A percentile compares a stretch with the other conserved stretches of the same genome.
These are phyloP conservation scores for Drosophila asahinai DNA, from an alignment of 1,140 invertebrate genomes.

Conservation along the genomic window DNA sequence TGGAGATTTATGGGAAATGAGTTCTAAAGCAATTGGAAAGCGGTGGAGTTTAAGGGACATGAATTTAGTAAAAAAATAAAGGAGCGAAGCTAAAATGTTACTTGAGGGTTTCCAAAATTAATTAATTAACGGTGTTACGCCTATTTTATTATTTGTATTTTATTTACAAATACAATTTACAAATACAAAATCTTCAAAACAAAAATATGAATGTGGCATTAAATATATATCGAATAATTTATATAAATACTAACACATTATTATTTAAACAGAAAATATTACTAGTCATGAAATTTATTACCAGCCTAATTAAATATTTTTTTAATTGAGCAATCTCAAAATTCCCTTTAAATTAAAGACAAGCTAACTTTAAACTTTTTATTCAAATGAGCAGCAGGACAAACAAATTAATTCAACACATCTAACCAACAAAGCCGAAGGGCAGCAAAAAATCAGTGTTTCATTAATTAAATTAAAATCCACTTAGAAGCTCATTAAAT, in stretches of 20 bases:
- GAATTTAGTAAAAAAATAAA: background rate
- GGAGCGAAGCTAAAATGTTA: no score
- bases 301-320: background rate
- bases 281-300: background rate
- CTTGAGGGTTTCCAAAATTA: no score
- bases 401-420: conserved; percentile 44
- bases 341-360: background rate
- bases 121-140: no score
- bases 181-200: background rate
- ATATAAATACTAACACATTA: background rate
- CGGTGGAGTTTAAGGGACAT: background rate
- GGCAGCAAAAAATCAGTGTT: conserved; percentile 26
- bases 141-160: no score
- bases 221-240: background rate
- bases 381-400: conserved; percentile 42
- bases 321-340: background rate
- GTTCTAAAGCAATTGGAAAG: background rate
- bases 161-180: no score
- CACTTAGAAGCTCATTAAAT: conserved; percentile 82
- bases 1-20: conserved; percentile 17
- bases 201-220: background rate
- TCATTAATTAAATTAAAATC: conserved; percentile 82
- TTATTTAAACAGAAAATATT: no score
- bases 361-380: background rate
- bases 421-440: conserved; percentile 23